Evolutionary conservation across 2,888 invertebrate species (phyloP), one percentile per base, ranked within the genome.

Genomic region (Heliconius cydno): DNA sequence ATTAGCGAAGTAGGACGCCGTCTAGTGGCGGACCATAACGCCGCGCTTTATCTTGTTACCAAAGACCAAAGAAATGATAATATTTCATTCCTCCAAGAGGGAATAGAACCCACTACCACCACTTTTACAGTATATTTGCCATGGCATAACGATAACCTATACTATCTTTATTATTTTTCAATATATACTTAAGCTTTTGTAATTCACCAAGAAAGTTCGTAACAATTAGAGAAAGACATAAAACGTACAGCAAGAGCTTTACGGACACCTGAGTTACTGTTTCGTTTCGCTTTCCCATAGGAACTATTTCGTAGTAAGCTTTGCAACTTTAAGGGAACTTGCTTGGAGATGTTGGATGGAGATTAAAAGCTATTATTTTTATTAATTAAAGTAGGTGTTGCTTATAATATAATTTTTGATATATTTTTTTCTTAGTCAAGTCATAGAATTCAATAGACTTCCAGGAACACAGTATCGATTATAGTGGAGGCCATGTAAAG

Each of bases 251-350:
- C 92, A 91, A 92, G 91, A 87, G 41, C 34, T 38, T 78, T 67
- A 68, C 73, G 30, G 72, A 88, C 91, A 90, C 91, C 91, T 92
- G 91, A 92, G 85, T 92, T 92, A 92, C 86, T 89, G 86, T 86
- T 84, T 83, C 85, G 86, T 85, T 86, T 86, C 86, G 89, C 84
- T 57, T 86, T 86, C 84, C 83, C 79, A 6, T 41, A 66, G 81
- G 82, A 78, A 71, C 73, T 73, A 73, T 72, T 41, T 75, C 63
- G 41, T 46, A 66, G 46, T 28, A 15, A 65, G 76, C 68, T 80
- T 79, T 77, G 68, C 41, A 66, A 80, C 34, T 79, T 30, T 9
- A 78, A 66, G 76, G 68, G 12, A 13, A 67, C 46, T n/a, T 60
- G 9, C n/a, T n/a, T 60, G 57, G 34, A 57, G 34, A 34, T 57